Evolutionary conservation across 2,113 vertebrate genomes (phyloP).

Genomic region (Lanius collurio): DNA sequence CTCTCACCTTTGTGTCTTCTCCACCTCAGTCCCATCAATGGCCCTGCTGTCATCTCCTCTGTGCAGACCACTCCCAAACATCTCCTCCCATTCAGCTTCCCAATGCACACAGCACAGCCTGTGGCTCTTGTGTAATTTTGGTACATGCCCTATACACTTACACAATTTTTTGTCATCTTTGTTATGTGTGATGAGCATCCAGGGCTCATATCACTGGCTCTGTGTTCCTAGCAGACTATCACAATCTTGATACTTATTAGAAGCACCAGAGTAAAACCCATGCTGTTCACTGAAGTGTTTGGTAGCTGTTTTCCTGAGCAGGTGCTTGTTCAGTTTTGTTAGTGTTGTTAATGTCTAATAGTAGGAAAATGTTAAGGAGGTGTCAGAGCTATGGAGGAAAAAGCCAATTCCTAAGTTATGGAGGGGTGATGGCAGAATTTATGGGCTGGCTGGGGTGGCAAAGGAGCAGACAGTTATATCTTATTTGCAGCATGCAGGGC

Average conservation of each 20-base stretch:
- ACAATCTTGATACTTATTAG: not conserved
- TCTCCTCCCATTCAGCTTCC: not conserved
- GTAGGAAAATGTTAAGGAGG: not conserved
- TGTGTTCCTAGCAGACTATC: not conserved
- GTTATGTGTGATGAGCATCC: not conserved
- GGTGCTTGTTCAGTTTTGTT: not conserved
- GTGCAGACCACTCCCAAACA: not conserved
- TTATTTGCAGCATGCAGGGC: not conserved
- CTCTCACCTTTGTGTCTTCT: not conserved
- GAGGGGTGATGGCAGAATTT: not conserved
- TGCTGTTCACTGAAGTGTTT: not conserved
- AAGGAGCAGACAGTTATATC: not conserved
- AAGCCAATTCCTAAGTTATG: not conserved
- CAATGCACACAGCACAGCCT: rapidly evolving
- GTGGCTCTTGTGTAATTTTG: not conserved
- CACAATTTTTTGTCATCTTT: not conserved
- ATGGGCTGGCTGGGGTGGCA: not conserved
- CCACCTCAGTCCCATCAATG: not conserved
- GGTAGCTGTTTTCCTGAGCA: not conserved
- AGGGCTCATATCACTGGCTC: not conserved
- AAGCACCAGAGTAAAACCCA: not conserved
- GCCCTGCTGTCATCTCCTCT: not conserved
- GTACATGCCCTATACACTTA: rapidly evolving
- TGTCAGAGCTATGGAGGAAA: not conserved
- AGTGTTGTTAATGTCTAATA: not conserved